Evolutionary conservation across 2,113 vertebrate genomes (phyloP).

Genomic region (Promerops cafer): DNA sequence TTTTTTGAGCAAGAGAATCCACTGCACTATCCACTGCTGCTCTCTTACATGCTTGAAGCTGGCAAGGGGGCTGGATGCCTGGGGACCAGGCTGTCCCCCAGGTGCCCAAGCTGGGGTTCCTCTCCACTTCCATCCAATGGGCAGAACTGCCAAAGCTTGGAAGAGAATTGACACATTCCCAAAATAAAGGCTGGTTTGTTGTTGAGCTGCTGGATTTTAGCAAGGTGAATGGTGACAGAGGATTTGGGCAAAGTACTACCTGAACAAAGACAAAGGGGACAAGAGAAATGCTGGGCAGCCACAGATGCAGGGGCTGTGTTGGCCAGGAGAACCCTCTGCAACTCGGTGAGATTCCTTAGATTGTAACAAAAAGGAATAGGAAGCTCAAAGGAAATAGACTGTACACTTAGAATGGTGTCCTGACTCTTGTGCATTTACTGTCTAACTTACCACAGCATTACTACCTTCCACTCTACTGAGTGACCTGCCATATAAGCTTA

Average conservation of each 20-base stretch:
- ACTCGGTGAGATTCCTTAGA: background rate
- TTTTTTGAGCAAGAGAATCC: background rate
- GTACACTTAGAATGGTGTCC: background rate
- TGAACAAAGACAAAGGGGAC: background rate
- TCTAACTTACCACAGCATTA: background rate
- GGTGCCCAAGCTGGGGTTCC: background rate
- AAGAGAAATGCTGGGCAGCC: background rate
- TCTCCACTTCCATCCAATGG: background rate
- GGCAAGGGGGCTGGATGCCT: background rate
- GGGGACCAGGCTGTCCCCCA: background rate
- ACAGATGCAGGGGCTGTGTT: rapidly evolving
- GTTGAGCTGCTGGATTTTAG: background rate
- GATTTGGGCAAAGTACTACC: background rate
- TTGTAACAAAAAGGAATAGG: background rate
- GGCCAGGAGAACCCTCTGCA: background rate
- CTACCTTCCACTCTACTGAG: background rate
- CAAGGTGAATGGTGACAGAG: background rate
- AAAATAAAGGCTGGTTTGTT: background rate
- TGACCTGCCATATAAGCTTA: background rate
- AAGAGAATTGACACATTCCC: background rate
- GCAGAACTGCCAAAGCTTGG: background rate
- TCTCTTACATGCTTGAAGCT: background rate
- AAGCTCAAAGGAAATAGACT: background rate
- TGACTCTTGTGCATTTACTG: background rate
- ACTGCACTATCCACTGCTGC: background rate